A percentile compares a stretch with the other conserved stretches of the same genome.
These are phyloP conservation scores for Palythoa grandiflora DNA, from an alignment of 92 coral and sea anemone species.

Conservation along the genomic window DNA sequence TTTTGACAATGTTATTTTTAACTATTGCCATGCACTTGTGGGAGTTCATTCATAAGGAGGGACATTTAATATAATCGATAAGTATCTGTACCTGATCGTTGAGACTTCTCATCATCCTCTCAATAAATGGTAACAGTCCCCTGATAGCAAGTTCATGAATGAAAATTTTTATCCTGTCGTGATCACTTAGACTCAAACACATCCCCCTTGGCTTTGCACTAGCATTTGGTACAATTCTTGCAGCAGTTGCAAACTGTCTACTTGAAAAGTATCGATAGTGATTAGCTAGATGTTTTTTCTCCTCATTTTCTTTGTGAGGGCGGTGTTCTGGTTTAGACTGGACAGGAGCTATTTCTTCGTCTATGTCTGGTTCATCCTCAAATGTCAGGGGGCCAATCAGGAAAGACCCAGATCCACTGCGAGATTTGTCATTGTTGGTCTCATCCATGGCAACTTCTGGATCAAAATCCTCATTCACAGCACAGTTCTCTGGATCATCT, in stretches of 20 bases:
- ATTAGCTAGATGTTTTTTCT: slow-evolving; percentile 79
- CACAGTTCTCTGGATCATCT: slow-evolving; percentile 92
- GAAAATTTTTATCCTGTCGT: slow-evolving; percentile 96
- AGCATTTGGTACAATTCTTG: slow-evolving; percentile 64
- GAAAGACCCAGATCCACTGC: slow-evolving; percentile 84
- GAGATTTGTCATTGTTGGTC: slow-evolving; percentile 63
- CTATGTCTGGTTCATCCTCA: slow-evolving; percentile 81
- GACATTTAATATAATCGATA: neutral
- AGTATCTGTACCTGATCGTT: slow-evolving; percentile 82
- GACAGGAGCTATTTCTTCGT: slow-evolving; percentile 51
- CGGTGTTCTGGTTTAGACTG: slow-evolving; percentile 43
- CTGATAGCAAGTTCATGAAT: slow-evolving; percentile 96
- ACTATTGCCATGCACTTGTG: too few species aligned
- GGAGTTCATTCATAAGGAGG: too few species aligned
- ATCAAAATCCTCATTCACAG: slow-evolving; percentile 96
- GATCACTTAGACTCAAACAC: slow-evolving; percentile 95
- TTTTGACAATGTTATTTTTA: too few species aligned
- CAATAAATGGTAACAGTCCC: slow-evolving; percentile 89
- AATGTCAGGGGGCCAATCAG: slow-evolving; percentile 94
- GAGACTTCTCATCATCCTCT: slow-evolving; percentile 83
- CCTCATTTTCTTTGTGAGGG: slow-evolving; percentile 57
- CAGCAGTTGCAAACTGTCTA: slow-evolving; percentile 89
- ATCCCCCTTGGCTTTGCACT: slow-evolving; percentile 80
- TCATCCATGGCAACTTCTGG: slow-evolving; percentile 86
- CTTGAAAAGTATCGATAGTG: slow-evolving; percentile 88